phyloP scores from a whole-genome alignment of 2,113 vertebrate species.

The Spea multiplicata region DNA sequence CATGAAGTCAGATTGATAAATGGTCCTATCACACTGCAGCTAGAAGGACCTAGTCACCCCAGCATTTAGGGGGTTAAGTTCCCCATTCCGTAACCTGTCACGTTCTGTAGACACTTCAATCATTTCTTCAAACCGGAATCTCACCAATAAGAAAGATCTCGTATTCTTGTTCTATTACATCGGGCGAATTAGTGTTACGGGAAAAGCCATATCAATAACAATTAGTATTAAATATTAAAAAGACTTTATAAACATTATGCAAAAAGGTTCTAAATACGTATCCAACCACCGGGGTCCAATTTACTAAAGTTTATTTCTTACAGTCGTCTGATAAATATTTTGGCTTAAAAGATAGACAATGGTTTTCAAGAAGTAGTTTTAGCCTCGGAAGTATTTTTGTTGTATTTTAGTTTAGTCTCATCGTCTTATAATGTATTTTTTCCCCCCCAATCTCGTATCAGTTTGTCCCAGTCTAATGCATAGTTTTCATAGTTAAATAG shows the following conservation, averaged over 20 bases:
- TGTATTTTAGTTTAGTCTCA: background rate
- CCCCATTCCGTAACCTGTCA: background rate
- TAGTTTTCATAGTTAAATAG: background rate
- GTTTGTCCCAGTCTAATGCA: background rate
- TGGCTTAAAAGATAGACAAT: background rate
- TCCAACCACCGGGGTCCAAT: conserved; percentile 25
- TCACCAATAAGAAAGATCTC: background rate
- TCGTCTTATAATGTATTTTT: background rate
- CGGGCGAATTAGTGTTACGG: conserved; percentile 38
- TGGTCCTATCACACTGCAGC: background rate
- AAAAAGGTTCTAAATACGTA: conserved; percentile 35
- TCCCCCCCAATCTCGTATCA: background rate
- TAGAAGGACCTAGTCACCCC: background rate
- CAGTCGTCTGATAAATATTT: conserved; percentile 10
- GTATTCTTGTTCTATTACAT: conserved; percentile 14
- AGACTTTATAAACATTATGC: conserved; percentile 33
- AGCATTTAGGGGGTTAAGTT: conserved; percentile 1
- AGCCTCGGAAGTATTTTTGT: conserved; percentile 1
- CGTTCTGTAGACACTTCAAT: background rate
- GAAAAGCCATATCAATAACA: conserved; percentile 44
- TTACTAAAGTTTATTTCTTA: background rate
- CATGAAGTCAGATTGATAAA: conserved; percentile 14
- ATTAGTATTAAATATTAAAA: conserved; percentile 49
- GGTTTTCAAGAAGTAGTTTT: conserved; percentile 8
- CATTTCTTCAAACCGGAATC: conserved; percentile 14